A percentile compares a stretch with the other conserved stretches of the same genome.
These are phyloP conservation scores for Triops longicaudatus DNA, from an alignment of 1,140 invertebrate species.

Conservation along the genomic window DNA sequence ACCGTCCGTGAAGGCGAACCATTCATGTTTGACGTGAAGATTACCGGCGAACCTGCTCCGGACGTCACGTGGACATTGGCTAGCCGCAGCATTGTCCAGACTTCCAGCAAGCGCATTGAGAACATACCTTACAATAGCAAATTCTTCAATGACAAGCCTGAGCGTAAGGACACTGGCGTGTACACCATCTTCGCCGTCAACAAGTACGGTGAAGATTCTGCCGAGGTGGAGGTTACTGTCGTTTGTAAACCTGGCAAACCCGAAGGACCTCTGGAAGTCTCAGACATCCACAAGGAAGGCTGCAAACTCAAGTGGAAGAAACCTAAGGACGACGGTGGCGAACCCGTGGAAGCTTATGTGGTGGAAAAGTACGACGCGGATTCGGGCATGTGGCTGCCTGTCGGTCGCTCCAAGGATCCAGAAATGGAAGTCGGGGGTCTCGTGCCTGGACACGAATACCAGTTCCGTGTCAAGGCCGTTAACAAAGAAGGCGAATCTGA, in stretches of 20 bases:
- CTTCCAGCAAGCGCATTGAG: constrained; percentile 55
- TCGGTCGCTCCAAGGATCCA: constrained; percentile 67
- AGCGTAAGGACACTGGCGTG: constrained; percentile 71
- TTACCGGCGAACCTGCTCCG: constrained; percentile 73
- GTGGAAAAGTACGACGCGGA: constrained; percentile 93
- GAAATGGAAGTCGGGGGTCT: constrained; percentile 81
- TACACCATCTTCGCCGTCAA: constrained; percentile 79
- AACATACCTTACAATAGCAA: constrained; percentile 80
- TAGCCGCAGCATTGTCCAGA: constrained; percentile 49
- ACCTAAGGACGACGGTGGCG: constrained; percentile 95
- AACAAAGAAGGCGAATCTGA: constrained; percentile 96
- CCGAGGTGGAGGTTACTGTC: constrained; percentile 83
- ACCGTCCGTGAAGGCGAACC: constrained; percentile 74
- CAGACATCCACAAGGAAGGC: constrained; percentile 86
- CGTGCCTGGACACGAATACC: constrained; percentile 90
- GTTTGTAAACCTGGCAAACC: constrained; percentile 87
- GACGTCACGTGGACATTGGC: constrained; percentile 64
- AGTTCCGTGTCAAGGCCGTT: constrained; percentile 93
- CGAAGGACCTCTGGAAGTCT: constrained; percentile 90
- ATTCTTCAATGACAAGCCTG: constrained; percentile 69
- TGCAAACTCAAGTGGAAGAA: constrained; percentile 95
- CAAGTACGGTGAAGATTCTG: constrained; percentile 76
- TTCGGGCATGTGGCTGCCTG: constrained; percentile 79
- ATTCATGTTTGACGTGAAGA: constrained; percentile 71
- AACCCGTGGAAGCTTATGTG: constrained; percentile 86